phyloP scores from a whole-genome alignment of 2,113 vertebrate genomes.

The Scartelaos histophorus region DNA sequence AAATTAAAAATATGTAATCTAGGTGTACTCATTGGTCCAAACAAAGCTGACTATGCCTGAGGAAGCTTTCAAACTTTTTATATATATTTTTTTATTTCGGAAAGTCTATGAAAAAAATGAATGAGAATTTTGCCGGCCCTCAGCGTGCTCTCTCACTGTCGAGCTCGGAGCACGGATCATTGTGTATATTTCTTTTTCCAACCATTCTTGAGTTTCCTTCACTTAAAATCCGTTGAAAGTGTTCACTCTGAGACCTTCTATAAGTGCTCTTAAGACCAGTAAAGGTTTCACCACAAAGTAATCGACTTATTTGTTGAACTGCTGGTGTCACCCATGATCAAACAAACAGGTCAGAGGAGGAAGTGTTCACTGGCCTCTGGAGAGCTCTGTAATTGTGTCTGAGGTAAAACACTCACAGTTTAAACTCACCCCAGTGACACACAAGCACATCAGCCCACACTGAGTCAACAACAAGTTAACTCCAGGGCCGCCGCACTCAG shows the following conservation, averaged over 20 bases:
- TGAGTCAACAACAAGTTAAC: conserved; percentile 10
- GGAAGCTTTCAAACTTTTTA: no score
- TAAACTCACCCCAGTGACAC: conserved; percentile 13
- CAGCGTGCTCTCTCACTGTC: no score
- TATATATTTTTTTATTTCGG: no score
- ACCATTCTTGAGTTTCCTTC: not conserved
- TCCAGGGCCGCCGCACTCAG: not conserved
- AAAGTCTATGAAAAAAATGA: no score
- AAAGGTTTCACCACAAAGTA: not conserved
- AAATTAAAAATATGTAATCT: no score
- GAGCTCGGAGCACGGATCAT: no score
- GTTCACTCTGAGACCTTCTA: not conserved
- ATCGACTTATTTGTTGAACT: conserved; percentile 6
- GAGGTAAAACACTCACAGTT: conserved; percentile 19
- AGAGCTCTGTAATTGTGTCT: conserved; percentile 11
- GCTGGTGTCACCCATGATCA: conserved; percentile 8
- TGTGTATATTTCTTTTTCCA: no score
- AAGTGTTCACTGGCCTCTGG: conserved; percentile 11
- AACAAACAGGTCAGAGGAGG: conserved; percentile 9
- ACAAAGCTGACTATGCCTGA: no score
- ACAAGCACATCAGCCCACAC: not conserved
- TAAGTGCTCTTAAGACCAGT: not conserved
- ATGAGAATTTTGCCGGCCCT: no score
- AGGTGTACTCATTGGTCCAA: no score
- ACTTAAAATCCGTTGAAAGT: conserved; percentile 4